Percentiles rank a stretch among this genome's conserved stretches.
phyloP scores from a whole-genome alignment of 2,888 invertebrate species.

The Caenorhabditis macrosperma region DNA sequence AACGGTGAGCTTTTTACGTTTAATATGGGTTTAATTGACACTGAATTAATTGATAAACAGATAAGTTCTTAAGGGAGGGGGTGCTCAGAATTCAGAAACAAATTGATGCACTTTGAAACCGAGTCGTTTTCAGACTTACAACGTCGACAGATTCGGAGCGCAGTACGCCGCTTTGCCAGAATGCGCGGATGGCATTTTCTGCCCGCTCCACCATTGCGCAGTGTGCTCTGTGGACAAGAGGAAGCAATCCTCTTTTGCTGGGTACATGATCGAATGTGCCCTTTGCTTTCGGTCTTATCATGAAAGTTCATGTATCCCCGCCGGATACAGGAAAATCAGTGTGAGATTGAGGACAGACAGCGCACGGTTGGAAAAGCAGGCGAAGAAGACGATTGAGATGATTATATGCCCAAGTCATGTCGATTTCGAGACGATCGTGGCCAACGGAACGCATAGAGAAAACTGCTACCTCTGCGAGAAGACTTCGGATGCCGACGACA shows the following conservation, averaged over 20 bases:
- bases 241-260: background rate
- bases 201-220: background rate
- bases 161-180: background rate
- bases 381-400: background rate
- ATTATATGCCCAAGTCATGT: background rate
- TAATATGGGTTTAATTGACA: too few relatives aligned
- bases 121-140: background rate
- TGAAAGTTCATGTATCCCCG: background rate
- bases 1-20: too few relatives aligned
- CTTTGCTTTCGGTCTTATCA: background rate
- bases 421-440: too few relatives aligned
- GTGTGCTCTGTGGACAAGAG: background rate
- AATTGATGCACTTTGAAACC: too few relatives aligned
- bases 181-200: background rate
- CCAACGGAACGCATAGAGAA: too few relatives aligned
- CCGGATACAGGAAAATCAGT: background rate
- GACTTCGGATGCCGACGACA: too few relatives aligned
- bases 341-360: too few relatives aligned
- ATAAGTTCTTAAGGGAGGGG: too few relatives aligned
- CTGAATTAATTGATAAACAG: too few relatives aligned
- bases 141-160: background rate
- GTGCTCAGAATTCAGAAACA: too few relatives aligned
- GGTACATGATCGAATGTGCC: background rate
- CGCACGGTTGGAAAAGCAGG: too few relatives aligned
- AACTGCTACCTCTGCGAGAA: too few relatives aligned